Percentiles rank a stretch among this genome's conserved stretches.
Conservation (phyloP, 1,140 invertebrate genomes). For the Caenorhabditis elegans region DNA sequence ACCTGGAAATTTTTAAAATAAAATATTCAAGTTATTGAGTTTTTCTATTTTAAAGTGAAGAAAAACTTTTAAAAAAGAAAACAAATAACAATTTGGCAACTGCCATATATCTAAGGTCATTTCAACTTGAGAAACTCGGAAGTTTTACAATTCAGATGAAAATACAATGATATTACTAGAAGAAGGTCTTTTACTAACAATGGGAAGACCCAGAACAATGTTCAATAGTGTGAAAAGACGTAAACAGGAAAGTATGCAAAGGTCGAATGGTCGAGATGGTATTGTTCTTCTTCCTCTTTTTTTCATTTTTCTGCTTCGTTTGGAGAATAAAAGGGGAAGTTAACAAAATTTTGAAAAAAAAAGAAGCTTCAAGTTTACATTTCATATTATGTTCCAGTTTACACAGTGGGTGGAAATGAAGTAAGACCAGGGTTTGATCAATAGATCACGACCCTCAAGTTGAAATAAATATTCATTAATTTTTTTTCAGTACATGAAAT, state of each 20-base stretch:
- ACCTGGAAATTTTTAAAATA: no score
- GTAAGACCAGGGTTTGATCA: not conserved
- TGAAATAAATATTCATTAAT: no score
- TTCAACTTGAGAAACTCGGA: not conserved
- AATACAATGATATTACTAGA: not conserved
- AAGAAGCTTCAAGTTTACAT: not conserved
- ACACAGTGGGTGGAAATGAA: not conserved
- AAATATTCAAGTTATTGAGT: no score
- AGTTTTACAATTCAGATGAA: no score
- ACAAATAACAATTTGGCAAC: no score
- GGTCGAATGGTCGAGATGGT: conserved; percentile 5
- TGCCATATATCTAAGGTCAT: not conserved
- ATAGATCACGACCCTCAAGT: no score
- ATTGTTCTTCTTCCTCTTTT: not conserved
- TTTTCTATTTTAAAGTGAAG: no score
- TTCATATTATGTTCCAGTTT: not conserved
- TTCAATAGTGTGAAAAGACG: not conserved
- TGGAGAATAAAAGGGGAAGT: not conserved
- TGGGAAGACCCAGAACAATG: not conserved
- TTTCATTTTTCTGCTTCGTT: not conserved
- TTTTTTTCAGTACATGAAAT: no score
- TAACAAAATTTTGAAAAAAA: not conserved
- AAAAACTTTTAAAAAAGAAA: no score
- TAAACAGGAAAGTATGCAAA: conserved; percentile 6
- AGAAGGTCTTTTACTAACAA: not conserved